Percentiles rank a stretch among this genome's conserved stretches.
phyloP scores from a whole-genome alignment of 2,113 vertebrate genomes.

The Piliocolobus tephrosceles region DNA sequence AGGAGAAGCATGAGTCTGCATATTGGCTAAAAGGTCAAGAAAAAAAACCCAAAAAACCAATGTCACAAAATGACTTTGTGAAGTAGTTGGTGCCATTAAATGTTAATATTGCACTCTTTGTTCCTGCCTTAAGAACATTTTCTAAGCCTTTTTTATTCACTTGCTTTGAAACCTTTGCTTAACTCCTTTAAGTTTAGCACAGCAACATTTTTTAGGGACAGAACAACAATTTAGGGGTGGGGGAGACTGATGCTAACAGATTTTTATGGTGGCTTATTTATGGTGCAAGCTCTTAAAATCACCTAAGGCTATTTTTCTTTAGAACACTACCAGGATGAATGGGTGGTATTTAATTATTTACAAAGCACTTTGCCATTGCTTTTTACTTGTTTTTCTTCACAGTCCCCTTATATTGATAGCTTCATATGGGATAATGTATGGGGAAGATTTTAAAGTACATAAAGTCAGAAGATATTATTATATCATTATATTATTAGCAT shows the following conservation, averaged over 20 bases:
- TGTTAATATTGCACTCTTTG: neutral
- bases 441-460: neutral
- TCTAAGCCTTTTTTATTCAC: neutral
- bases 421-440: neutral
- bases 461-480: neutral
- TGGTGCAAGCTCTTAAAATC: neutral
- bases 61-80: neutral
- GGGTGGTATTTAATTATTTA: constrained; percentile 54
- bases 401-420: neutral
- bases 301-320: neutral
- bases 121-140: neutral
- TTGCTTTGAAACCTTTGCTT: neutral
- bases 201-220: constrained; percentile 4
- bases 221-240: neutral
- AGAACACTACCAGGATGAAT: neutral
- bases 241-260: neutral
- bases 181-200: neutral
- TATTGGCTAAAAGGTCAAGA: constrained; percentile 8
- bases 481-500: neutral
- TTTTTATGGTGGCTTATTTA: constrained; percentile 29
- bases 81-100: neutral
- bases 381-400: constrained; percentile 17
- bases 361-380: neutral
- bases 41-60: neutral
- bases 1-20: neutral